Conservation (phyloP, 2,888 invertebrate species). For the Macrosoma leucophasiata region DNA sequence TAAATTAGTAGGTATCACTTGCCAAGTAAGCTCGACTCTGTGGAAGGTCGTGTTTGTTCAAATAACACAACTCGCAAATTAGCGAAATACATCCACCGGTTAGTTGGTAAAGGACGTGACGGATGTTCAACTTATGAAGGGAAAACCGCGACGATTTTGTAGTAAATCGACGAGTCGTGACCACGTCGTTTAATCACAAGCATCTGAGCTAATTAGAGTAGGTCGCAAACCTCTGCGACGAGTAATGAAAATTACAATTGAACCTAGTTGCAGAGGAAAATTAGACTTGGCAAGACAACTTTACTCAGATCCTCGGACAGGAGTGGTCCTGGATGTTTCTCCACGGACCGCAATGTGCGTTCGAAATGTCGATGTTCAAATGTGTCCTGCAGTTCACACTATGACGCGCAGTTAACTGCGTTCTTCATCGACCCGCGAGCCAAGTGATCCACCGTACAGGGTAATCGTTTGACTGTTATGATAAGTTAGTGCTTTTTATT, state of each 20-base stretch:
- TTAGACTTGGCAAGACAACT: constrained; percentile 52
- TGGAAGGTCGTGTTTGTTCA: constrained; percentile 30
- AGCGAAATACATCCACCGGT: constrained; percentile 35
- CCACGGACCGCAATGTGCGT: constrained; percentile 76
- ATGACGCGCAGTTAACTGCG: constrained; percentile 66
- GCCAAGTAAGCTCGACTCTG: constrained; percentile 18
- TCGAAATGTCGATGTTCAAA: constrained; percentile 77
- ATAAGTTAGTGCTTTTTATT: no score
- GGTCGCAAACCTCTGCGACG: constrained; percentile 66
- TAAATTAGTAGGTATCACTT: constrained; percentile 13
- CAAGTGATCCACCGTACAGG: no score
- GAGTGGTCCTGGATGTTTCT: constrained; percentile 60
- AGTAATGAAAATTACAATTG: constrained; percentile 71
- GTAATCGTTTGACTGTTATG: no score
- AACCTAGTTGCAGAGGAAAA: constrained; percentile 61
- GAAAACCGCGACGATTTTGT: constrained; percentile 61
- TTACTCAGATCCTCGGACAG: constrained; percentile 69
- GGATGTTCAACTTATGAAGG: constrained; percentile 55
- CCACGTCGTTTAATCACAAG: constrained; percentile 69
- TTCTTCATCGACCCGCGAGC: constrained; percentile 78
- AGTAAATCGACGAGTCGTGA: constrained; percentile 71
- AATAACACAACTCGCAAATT: constrained; percentile 30
- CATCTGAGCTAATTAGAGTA: constrained; percentile 72
- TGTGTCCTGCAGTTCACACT: constrained; percentile 71
- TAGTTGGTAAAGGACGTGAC: constrained; percentile 43